Evolutionary conservation across 2,797 vertebrate genomes (phyloP).

Genomic region (Brotula barbata): DNA sequence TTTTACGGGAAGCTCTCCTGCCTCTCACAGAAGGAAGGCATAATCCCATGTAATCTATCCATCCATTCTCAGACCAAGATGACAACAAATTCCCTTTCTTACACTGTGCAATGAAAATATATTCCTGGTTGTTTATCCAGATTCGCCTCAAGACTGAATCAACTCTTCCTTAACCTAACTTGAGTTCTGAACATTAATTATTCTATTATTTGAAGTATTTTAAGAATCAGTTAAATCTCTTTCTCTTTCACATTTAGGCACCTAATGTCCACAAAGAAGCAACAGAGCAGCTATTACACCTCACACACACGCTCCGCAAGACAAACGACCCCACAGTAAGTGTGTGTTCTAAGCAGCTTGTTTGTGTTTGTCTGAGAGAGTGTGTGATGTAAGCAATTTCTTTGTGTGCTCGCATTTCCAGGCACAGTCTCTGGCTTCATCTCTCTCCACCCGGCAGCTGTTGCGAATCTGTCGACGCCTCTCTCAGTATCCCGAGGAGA

Average conservation of each 20-base stretch:
- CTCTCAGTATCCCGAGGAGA: slow-evolving; percentile 89
- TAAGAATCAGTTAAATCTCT: too few relatives aligned
- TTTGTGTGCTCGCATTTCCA: slow-evolving; percentile 56
- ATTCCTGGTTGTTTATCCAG: too few relatives aligned
- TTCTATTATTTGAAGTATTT: too few relatives aligned
- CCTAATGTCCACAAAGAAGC: slow-evolving; percentile 84
- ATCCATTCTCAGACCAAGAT: too few relatives aligned
- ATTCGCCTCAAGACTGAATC: too few relatives aligned
- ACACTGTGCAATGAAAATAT: too few relatives aligned
- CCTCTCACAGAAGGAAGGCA: too few relatives aligned
- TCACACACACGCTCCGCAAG: slow-evolving; percentile 88
- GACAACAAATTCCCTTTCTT: too few relatives aligned
- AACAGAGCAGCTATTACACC: slow-evolving; percentile 85
- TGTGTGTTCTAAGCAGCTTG: slow-evolving; percentile 12
- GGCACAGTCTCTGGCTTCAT: slow-evolving; percentile 91
- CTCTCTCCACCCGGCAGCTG: slow-evolving; percentile 92
- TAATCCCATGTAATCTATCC: too few relatives aligned
- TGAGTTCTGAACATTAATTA: too few relatives aligned
- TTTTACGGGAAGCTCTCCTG: too few relatives aligned
- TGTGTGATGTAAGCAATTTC: slow-evolving; percentile 9
- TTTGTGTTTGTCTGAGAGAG: slow-evolving; percentile 6
- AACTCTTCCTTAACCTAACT: too few relatives aligned
- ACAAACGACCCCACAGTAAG: slow-evolving; percentile 90
- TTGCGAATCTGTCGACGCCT: slow-evolving; percentile 90
- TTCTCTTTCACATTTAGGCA: slow-evolving; percentile 70